Evolutionary conservation across 1,140 invertebrate genomes (phyloP).

Genomic region (Drosophila subpulchrella): DNA sequence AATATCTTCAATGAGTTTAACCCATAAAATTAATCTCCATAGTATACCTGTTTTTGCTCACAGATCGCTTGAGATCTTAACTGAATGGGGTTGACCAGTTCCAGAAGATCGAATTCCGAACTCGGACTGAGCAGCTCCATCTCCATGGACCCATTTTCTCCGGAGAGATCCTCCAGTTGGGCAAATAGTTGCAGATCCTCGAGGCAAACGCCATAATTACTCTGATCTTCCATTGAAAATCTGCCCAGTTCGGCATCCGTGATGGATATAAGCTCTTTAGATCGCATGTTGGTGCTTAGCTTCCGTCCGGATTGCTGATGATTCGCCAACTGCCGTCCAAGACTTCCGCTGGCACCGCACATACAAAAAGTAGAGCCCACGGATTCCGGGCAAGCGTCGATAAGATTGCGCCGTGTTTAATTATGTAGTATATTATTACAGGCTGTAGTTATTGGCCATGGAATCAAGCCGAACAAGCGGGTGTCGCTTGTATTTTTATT

Average conservation of each 20-base stretch:
- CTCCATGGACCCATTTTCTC: slow-evolving; percentile 1
- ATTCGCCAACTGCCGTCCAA: slow-evolving; percentile 14
- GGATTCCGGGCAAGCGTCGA: slow-evolving; percentile 8
- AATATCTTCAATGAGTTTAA: no score
- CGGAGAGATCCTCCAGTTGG: slow-evolving; percentile 31
- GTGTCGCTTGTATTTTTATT: slow-evolving; percentile 29
- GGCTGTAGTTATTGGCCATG: slow-evolving; percentile 18
- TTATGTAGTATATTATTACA: slow-evolving; percentile 39
- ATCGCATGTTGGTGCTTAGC: neutral
- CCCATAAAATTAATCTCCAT: no score
- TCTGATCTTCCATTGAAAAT: neutral
- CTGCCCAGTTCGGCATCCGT: slow-evolving; percentile 3
- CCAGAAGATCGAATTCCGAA: slow-evolving; percentile 20
- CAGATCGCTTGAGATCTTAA: neutral
- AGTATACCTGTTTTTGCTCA: no score
- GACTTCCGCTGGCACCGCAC: slow-evolving; percentile 16
- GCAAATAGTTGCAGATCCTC: slow-evolving; percentile 60
- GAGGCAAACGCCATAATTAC: slow-evolving; percentile 41
- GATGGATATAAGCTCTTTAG: slow-evolving; percentile 2
- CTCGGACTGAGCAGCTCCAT: slow-evolving; percentile 8
- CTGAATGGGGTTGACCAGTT: slow-evolving; percentile 37
- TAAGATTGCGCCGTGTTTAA: slow-evolving; percentile 50
- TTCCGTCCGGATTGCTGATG: slow-evolving; percentile 9
- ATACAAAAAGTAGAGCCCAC: neutral
- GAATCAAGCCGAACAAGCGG: neutral